Evolutionary conservation across 2,113 vertebrate genomes (phyloP), one percentile per base, ranked within the genome.

Genomic region (Galbula dea): DNA sequence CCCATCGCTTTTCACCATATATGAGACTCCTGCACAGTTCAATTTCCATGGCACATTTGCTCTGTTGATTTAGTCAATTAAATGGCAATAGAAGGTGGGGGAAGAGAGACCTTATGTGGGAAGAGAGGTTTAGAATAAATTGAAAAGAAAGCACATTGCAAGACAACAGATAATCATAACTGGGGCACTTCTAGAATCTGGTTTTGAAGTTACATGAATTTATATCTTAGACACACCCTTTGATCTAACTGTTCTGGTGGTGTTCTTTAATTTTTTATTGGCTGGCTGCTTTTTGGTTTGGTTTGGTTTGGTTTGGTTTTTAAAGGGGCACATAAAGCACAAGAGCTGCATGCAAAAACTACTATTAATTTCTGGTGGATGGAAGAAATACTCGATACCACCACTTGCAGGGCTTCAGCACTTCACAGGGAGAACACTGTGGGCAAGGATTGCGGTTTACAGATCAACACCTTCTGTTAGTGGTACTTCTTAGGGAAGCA

Each of bases 41-140:
- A 88, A 93, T 91, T 93, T 93, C 58, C 88, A 96, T 32, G 89
- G 88, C 69, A 96, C 68, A 66, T 93, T 95, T 90, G 22, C 66
- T 94, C 68, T 0, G 4, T 84, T 5, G 15, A 79, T 88, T 96
- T 96, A 94, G 85, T 94, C 92, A 94, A 93, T 92, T 91, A 94
- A 96, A 91, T 85, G 41, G 65, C 67, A 84, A 95, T 89, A 94
- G 78, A 93, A 67, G 78, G 77, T 81, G 68, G 34, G 41, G 46
- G 30, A 61, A 79, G 46, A 79, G 67, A 61, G 20, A 4, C 2
- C 69, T 89, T 88, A 63, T 43, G 84, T 77, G 78, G 72, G 78
- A 91, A 88, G 41, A 86, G 57, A 52, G 80, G 67, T 93, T 87
- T 94, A 95, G 92, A 88, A 83, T 6, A 89, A 69, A 94, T 65